phyloP scores from a whole-genome alignment of 2,113 vertebrate genomes.

The cattle (Bos taurus) region ARS-UCD2.0 NC_037357.1:1435501-1436000 shows the following conservation, averaged over 20 bases:
- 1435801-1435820: not conserved
- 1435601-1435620: not conserved
- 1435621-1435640: not conserved
- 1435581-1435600: not conserved
- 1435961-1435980: not conserved
- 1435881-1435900: not conserved
- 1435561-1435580: constrained; percentile 33
- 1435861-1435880: not conserved
- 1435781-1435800: not conserved
- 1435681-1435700: constrained; percentile 5
- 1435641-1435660: not conserved
- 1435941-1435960: not conserved
- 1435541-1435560: constrained; percentile 13
- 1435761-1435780: not conserved
- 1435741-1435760: not conserved
- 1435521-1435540: constrained; percentile 6
- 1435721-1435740: not conserved
- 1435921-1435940: not conserved
- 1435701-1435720: not conserved
- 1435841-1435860: not conserved
- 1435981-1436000: not conserved
- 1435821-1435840: not conserved
- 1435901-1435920: not conserved
- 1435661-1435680: not conserved
- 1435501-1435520: not conserved